These are phyloP conservation scores for Galeruca laticollis DNA, from an alignment of 2,888 invertebrate genomes.

Conservation along the genomic window DNA sequence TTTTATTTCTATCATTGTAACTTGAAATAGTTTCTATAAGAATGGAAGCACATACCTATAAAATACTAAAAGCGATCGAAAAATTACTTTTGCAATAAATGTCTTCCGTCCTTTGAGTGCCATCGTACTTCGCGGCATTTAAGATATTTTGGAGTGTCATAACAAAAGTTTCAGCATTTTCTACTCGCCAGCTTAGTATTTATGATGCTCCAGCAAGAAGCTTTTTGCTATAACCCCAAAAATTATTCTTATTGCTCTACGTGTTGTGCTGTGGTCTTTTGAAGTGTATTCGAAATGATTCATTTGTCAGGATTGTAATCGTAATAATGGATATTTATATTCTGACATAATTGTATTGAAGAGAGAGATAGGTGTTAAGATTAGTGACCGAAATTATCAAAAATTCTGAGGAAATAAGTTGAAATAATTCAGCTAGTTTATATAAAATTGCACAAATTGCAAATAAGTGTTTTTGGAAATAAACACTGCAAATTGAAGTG, in stretches of 20 bases:
- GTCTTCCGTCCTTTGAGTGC: conserved; percentile 17
- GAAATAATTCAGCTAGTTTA: too few species aligned
- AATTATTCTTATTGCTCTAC: not conserved
- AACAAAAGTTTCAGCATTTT: conserved; percentile 25
- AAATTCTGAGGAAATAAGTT: too few species aligned
- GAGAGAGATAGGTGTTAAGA: too few species aligned
- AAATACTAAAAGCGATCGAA: conserved; percentile 34
- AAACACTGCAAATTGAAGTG: too few species aligned
- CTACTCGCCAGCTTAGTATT: conserved; percentile 2
- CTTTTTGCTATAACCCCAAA: conserved; percentile 14
- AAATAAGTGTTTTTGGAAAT: too few species aligned
- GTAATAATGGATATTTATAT: too few species aligned
- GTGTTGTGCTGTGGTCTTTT: not conserved
- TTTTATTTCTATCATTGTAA: conserved; percentile 21
- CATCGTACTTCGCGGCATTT: conserved; percentile 12
- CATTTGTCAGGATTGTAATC: too few species aligned
- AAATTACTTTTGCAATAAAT: conserved; percentile 28
- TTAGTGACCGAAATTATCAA: too few species aligned
- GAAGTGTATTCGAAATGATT: too few species aligned
- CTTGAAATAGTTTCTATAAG: conserved; percentile 32
- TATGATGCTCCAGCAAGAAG: conserved; percentile 5
- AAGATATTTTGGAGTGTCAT: conserved; percentile 26
- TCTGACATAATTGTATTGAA: too few species aligned
- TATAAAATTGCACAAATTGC: too few species aligned
- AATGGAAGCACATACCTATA: conserved; percentile 18